Conservation (phyloP, 2,888 invertebrate genomes). For the Syrphus vitripennis region DNA sequence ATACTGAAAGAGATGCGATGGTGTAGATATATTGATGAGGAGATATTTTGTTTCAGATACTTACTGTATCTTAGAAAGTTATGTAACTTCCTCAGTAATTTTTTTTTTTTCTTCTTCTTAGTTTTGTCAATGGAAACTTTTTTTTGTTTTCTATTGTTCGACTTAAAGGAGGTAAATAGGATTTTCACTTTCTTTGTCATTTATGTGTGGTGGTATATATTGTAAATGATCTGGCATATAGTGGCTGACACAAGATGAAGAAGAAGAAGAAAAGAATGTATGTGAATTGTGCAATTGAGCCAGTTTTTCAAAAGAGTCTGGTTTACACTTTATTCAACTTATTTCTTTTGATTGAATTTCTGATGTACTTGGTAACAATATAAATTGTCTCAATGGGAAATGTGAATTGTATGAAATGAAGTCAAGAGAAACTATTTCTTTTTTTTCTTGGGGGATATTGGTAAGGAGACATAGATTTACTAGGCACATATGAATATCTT, state of each 20-base stretch:
- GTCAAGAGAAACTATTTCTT: conserved; percentile 46
- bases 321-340: conserved; percentile 38
- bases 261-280: background rate
- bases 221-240: conserved; percentile 14
- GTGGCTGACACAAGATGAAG: background rate
- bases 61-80: conserved; percentile 42
- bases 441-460: conserved; percentile 34
- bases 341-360: conserved; percentile 14
- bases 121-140: conserved; percentile 15
- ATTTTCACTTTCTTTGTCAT: conserved; percentile 49
- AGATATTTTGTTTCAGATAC: conserved; percentile 14
- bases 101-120: background rate
- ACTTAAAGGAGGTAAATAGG: conserved; percentile 37
- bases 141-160: conserved; percentile 31
- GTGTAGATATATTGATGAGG: conserved; percentile 1
- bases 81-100: conserved; percentile 31
- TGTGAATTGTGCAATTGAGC: conserved; percentile 57
- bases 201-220: background rate
- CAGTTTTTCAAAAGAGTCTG: conserved; percentile 46
- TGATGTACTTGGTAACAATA: background rate
- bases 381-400: conserved; percentile 24
- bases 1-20: background rate
- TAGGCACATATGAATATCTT: background rate
- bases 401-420: conserved; percentile 22
- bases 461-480: conserved; percentile 25